A percentile compares a stretch with the other conserved stretches of the same genome.
Conservation (phyloP, 2,888 invertebrate genomes). For the Cheilosia urbana region DNA sequence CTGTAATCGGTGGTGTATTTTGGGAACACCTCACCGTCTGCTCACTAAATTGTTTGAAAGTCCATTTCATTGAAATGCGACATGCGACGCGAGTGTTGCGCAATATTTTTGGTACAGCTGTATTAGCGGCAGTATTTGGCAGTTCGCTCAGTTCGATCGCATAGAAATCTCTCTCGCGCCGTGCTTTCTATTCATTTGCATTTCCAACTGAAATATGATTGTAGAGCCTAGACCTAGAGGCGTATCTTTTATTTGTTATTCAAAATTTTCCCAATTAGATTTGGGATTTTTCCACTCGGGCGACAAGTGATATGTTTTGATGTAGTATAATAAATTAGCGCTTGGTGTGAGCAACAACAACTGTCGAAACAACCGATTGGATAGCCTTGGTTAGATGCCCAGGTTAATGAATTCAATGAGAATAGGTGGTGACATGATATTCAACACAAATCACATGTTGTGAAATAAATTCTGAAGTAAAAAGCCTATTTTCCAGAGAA, state of each 20-base stretch:
- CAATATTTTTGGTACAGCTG: not conserved
- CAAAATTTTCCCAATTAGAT: constrained; percentile 4
- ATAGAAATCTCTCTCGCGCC: not conserved
- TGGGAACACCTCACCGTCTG: not conserved
- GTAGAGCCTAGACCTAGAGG: not conserved
- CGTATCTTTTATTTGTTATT: not conserved
- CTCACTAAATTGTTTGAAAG: constrained; percentile 1
- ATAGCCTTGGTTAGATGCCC: too few species aligned
- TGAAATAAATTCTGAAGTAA: too few species aligned
- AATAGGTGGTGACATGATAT: too few species aligned
- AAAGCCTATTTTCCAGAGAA: too few species aligned
- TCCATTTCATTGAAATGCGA: not conserved
- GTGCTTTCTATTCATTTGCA: constrained; percentile 11
- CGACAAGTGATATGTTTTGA: not conserved
- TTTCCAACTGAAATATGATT: not conserved
- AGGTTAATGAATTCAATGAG: too few species aligned
- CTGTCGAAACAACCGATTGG: too few species aligned
- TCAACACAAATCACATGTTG: too few species aligned
- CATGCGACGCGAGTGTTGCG: too few species aligned
- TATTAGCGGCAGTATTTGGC: not conserved
- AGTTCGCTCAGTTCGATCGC: not conserved
- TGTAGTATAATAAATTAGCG: not conserved
- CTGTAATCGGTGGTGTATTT: constrained; percentile 7
- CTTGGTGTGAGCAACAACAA: not conserved
- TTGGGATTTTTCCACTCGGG: constrained; percentile 36